Base-by-base conservation (phyloP, 2,888 invertebrate species). In the Malachius bipustulatus region DNA sequence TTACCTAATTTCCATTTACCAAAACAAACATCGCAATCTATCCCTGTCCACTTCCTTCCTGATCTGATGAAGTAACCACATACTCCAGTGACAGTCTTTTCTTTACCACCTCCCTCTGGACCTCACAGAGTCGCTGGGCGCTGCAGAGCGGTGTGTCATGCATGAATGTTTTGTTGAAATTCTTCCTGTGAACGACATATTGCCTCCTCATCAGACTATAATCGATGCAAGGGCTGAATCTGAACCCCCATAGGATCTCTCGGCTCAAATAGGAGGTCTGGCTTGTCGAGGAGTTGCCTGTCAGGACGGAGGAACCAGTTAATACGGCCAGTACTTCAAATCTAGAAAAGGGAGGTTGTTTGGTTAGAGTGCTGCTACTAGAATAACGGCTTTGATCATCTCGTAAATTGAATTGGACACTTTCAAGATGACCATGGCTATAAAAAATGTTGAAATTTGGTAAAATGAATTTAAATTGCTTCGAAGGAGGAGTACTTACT, bases 241-340 rank as follows among this genome's bases (percentile, higher is more conserved):
- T 63, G 58, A 84, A 77, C 2, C 88, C 88, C 88, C 88, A 89
- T 31, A 77, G 71, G 32, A 89, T 80, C 62, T 89, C 88, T 35
- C 71, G 71, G 6, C 82, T 79, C 6, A 87, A 59, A 55, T 83
- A 89, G 0, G 87, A 87, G 0, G 83, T 81, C 14, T 80, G 61
- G 31, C 77, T 77, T 54, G 81, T 78, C 0, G 80, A 77, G 32
- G 73, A 67, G 40, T 77, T 77, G 0, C 77, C 80, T 43, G 87
- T 88, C 40, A 76, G 75, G 51, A 81, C 77, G 0, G 85, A 77
- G 0, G 82, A 74, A 0, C 91, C 91, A 35, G 83, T 84, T 46
- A 91, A 67, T 30, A 82, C 77, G 1, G 85, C 79, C 34, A 88
- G 79, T 55, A 89, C 65, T 66, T 88, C 76, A 55, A 88, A 89